Evolutionary conservation across 53 echinoderm and acorn worm species (phyloP), one percentile per base, ranked within the genome.

Genomic region (Luidia sarsii): DNA sequence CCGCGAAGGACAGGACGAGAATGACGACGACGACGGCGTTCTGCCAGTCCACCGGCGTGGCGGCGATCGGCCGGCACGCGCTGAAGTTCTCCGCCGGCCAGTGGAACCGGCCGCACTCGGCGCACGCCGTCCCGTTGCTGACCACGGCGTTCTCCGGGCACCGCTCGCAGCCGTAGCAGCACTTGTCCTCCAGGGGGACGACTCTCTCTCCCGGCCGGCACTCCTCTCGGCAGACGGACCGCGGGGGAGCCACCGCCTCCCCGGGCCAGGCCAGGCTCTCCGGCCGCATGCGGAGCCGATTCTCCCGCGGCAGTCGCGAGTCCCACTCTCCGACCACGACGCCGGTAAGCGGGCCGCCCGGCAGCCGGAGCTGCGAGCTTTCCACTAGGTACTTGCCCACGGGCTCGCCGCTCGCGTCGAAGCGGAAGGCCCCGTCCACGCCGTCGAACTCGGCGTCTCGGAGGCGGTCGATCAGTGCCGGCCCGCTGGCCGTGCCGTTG

Each of bases 31-130:
- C 54, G 20, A 83, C 35, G 24, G 54, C 79, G 67, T 86, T 67
- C 50, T 34, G 79, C 79, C 57, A 86, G 13, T 54, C 73, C 16
- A 92, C 70, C 16, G 75, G 43, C 2, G 87, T 62, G n/a, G 81
- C 50, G 29, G 67, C 75, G 1, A 92, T 87, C 39, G 15, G 55
- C 9, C 48, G 34, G 56, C 95, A 95, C 18, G 41, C 46, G 45
- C 85, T 87, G 49, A 87, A 87, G 79, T 87, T 50, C 48, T 53
- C 39, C 19, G 92, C 71, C 10, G 95, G 95, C 69, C 90, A 88
- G 48, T 87, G 73, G 35, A 82, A 82, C 23, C 22, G 19, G 0
- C 51, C 70, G 64, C 95, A 95, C 25, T 83, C 52, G 10, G 34
- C 32, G 55, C 95, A 95, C 13, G 36, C 34, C 0, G 82, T 85